Evolutionary conservation across 1,140 invertebrate genomes (phyloP), one percentile per base, ranked within the genome.

Genomic region (Drosophila lowei): DNA sequence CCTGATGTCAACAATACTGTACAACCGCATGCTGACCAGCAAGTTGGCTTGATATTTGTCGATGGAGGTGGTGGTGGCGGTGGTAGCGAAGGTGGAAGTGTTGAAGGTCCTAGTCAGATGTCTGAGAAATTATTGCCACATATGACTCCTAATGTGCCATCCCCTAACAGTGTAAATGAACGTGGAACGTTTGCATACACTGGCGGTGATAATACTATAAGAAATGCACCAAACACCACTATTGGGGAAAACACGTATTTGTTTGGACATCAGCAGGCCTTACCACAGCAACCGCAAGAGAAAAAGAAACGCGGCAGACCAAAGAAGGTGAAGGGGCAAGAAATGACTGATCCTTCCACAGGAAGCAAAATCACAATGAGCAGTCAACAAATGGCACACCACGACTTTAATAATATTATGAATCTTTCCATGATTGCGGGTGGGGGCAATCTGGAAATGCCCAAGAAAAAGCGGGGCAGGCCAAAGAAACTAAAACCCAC

Each of bases 261-360:
- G n/a, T 81, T 75, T 11, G 62, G 63, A 5, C 60, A 72, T 6
- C 77, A 66, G 6, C 70, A 81, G 11, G 28, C 49, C 2, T 42
- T 63, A 6, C 18, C 68, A 5, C 76, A 64, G 6, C 48, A 75
- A 8, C 66, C 95, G 28, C 94, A 95, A 0, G 94, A 95, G n/a
- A 97, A 97, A 92, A 97, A 97, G 92, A 97, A 97, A 90, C 93
- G 97, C 15, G 97, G 96, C 1, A 92, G 97, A 21, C 97, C 97
- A 38, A 97, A 97, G 92, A 97, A 97, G 91, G 95, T 97, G 3
- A 95, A 96, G 83, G 94, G 93, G 2, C 94, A 94, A 90, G 93
- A 93, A 34, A 43, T 79, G 16, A 72, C 71, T 6, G 79, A 89
- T 62, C 48, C 72, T 13, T 13, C 38, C 1, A 67, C 55, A 5